phyloP scores from a whole-genome alignment of 2,113 vertebrate genomes.

The Carassius auratus region DNA sequence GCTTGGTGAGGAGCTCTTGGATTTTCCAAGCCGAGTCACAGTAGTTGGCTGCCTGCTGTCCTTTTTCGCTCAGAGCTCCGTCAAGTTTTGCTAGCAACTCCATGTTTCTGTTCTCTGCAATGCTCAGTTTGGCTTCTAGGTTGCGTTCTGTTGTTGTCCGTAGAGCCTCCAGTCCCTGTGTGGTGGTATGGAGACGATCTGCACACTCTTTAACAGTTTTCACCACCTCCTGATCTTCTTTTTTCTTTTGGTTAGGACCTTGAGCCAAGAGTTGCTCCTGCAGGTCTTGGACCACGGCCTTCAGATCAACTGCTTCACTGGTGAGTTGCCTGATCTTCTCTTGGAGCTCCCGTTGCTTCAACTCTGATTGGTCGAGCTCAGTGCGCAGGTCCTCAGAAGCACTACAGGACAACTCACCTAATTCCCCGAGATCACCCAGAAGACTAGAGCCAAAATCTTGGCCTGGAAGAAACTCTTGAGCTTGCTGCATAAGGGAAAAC shows the following conservation, averaged over 20 bases:
- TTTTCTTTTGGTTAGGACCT: conserved; percentile 62
- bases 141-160: conserved; percentile 62
- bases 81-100: conserved; percentile 73
- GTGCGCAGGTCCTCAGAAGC: conserved; percentile 85
- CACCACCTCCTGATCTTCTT: conserved; percentile 64
- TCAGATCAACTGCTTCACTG: conserved; percentile 74
- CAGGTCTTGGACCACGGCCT: conserved; percentile 74
- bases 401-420: conserved; percentile 71
- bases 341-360: conserved; percentile 82
- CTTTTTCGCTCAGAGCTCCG: conserved; percentile 66
- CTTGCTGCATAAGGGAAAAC: conserved; percentile 66
- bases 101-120: conserved; percentile 75
- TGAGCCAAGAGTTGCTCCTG: conserved; percentile 74
- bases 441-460: conserved; percentile 79
- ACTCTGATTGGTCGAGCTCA: conserved; percentile 88
- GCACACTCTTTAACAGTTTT: conserved; percentile 62
- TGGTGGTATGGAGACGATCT: conserved; percentile 65
- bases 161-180: conserved; percentile 58
- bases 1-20: conserved; percentile 76
- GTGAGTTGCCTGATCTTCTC: conserved; percentile 66
- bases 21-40: conserved; percentile 73
- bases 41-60: conserved; percentile 68
- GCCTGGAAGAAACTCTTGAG: conserved; percentile 80
- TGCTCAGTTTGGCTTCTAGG: conserved; percentile 68
- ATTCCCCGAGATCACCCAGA: conserved; percentile 73